A percentile compares a stretch with the other conserved stretches of the same genome.
Conservation (phyloP, 2,797 vertebrate genomes). For the Hyperoplus lanceolatus region DNA sequence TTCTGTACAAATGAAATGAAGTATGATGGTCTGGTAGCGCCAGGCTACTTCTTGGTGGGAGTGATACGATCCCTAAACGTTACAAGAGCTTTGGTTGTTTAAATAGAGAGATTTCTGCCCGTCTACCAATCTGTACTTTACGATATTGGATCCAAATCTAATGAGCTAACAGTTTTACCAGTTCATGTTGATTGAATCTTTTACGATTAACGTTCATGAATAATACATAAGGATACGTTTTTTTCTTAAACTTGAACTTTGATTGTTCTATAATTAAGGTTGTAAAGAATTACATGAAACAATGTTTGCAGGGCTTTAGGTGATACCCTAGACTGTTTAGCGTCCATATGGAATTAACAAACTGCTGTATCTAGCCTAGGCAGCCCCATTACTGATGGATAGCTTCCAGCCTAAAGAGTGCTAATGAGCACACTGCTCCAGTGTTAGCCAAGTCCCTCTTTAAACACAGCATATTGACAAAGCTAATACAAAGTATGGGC, state of each 20-base stretch:
- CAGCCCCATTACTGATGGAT: constrained; percentile 59
- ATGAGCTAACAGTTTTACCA: too few species aligned
- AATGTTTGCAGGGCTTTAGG: constrained; percentile 27
- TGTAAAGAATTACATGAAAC: constrained; percentile 22
- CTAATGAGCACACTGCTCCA: constrained; percentile 71
- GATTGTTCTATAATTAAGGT: constrained; percentile 18
- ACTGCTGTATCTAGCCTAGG: constrained; percentile 61
- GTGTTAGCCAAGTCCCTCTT: constrained; percentile 68
- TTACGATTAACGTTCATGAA: not conserved
- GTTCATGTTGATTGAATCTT: too few species aligned
- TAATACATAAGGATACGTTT: not conserved
- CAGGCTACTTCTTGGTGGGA: not conserved
- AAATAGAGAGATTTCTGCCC: not conserved
- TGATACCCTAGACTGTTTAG: constrained; percentile 42
- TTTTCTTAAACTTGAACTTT: constrained; percentile 1
- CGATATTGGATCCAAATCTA: not conserved
- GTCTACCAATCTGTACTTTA: not conserved
- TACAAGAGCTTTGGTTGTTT: not conserved
- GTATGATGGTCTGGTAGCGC: too few species aligned
- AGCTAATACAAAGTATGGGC: constrained; percentile 61
- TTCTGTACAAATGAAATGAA: too few species aligned
- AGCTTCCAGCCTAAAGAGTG: constrained; percentile 66
- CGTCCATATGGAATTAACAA: constrained; percentile 57
- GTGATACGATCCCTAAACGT: not conserved
- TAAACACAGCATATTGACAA: constrained; percentile 77